Conservation (phyloP, 92 coral and sea anemone genomes). For the Parazoanthus swiftii region DNA sequence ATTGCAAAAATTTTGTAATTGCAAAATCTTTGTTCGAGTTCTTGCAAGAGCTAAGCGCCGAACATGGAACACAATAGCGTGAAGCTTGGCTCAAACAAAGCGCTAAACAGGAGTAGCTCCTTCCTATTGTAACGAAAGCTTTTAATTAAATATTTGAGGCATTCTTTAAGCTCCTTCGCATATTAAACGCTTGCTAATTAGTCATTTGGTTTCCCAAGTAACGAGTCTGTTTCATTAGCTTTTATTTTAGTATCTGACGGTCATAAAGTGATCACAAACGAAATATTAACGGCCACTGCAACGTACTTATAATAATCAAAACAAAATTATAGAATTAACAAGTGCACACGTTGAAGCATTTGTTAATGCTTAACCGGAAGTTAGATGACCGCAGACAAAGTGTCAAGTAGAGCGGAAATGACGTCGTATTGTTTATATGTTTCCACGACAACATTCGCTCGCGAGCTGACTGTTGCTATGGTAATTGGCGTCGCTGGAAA, state of each 20-base stretch:
- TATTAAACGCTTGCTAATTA: background rate
- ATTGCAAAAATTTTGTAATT: background rate
- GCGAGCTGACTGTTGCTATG: conserved; percentile 55
- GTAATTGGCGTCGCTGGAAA: conserved; percentile 63
- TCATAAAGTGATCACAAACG: background rate
- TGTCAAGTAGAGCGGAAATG: conserved; percentile 44
- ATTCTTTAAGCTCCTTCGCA: background rate
- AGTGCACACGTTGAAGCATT: background rate
- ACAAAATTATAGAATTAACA: background rate
- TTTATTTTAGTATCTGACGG: background rate
- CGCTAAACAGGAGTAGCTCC: background rate
- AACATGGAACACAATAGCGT: background rate
- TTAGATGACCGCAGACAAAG: background rate
- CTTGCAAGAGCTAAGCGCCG: background rate
- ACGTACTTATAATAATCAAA: background rate
- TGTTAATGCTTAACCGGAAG: conserved; percentile 6
- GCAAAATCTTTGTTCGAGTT: background rate
- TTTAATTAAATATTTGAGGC: conserved; percentile 14
- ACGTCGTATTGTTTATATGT: conserved; percentile 47
- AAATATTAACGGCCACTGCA: background rate
- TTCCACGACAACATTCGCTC: conserved; percentile 46
- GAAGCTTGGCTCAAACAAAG: background rate
- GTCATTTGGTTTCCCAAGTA: conserved; percentile 8
- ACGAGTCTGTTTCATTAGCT: background rate
- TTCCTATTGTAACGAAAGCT: background rate